Conservation (phyloP, 2,797 vertebrate species). For the Chanos chanos region DNA sequence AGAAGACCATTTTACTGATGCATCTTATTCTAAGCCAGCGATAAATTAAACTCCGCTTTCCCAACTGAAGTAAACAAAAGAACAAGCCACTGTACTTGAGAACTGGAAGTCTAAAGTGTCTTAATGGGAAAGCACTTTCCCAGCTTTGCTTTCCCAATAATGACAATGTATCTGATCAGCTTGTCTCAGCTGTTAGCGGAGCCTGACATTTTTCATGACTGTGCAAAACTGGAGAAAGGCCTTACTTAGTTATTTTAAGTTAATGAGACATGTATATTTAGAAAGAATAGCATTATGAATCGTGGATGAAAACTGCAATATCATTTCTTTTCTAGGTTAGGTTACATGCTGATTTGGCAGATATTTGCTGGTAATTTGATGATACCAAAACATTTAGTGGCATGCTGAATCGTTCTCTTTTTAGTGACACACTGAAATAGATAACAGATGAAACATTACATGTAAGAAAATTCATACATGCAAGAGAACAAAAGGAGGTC, state of each 20-base stretch:
- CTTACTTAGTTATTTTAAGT: constrained; percentile 54
- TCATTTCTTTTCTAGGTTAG: constrained; percentile 51
- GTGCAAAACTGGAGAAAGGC: constrained; percentile 54
- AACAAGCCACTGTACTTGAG: too few species aligned
- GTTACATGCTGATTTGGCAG: constrained; percentile 24
- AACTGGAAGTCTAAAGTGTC: too few species aligned
- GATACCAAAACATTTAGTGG: constrained; percentile 68
- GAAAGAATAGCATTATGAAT: constrained; percentile 59
- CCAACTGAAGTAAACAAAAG: too few species aligned
- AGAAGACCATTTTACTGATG: not conserved
- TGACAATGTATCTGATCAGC: too few species aligned
- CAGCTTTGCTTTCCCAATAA: too few species aligned
- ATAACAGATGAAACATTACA: too few species aligned
- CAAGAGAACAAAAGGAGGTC: too few species aligned
- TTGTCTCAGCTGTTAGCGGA: too few species aligned
- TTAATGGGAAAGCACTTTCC: too few species aligned
- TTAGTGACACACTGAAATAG: too few species aligned
- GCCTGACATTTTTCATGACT: too few species aligned
- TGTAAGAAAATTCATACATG: too few species aligned
- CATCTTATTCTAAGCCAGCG: not conserved
- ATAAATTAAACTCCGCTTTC: not conserved
- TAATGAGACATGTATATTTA: not conserved
- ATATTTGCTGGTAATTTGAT: constrained; percentile 47
- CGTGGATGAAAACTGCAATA: constrained; percentile 33
- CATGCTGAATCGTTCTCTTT: constrained; percentile 26